phyloP scores from a whole-genome alignment of 64 coral and sea anemone genomes.

The Cladopsammia gracilis region DNA sequence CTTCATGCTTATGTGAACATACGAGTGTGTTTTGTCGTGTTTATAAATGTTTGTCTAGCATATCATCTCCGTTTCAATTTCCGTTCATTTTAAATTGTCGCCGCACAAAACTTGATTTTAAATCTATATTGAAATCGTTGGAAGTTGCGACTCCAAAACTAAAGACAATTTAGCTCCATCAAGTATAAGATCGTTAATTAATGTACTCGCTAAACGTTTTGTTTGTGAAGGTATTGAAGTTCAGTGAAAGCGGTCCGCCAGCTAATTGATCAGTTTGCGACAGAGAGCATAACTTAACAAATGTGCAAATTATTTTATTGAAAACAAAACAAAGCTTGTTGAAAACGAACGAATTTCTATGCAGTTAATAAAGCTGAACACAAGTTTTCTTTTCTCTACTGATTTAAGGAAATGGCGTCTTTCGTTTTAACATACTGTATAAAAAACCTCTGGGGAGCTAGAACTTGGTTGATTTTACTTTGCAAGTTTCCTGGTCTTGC shows the following conservation, averaged over 20 bases:
- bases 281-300: neutral
- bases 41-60: neutral
- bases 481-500: too few species aligned
- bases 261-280: neutral
- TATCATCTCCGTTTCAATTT: neutral
- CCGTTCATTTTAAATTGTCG: neutral
- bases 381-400: too few species aligned
- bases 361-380: too few species aligned
- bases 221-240: constrained; percentile 3
- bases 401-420: too few species aligned
- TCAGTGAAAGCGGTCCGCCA: neutral
- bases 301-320: neutral
- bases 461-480: too few species aligned
- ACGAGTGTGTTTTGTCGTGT: neutral
- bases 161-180: neutral
- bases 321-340: neutral
- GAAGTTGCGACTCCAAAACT: neutral
- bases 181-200: neutral
- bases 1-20: neutral
- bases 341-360: neutral
- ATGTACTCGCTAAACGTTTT: neutral
- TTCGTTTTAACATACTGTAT: too few species aligned
- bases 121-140: neutral
- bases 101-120: neutral
- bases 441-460: too few species aligned